phyloP scores from a whole-genome alignment of 2,113 vertebrate genomes.

The Stercorarius parasiticus region DNA sequence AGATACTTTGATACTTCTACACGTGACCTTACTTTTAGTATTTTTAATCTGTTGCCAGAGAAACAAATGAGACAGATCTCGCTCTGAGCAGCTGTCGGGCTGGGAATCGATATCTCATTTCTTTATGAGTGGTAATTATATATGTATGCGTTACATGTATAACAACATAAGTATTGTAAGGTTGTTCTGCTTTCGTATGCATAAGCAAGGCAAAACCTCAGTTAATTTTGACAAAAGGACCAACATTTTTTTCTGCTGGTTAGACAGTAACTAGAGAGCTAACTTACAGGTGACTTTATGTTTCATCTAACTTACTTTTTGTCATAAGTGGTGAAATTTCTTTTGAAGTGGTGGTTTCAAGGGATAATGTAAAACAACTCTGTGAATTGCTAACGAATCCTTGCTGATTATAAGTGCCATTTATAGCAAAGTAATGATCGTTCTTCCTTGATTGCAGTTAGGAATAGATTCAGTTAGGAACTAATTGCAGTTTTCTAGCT shows the following conservation, averaged over 20 bases:
- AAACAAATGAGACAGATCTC: background rate
- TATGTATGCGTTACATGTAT: fast-evolving
- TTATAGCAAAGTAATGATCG: background rate
- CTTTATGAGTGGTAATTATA: background rate
- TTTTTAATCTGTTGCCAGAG: background rate
- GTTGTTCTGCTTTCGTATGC: background rate
- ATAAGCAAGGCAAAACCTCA: background rate
- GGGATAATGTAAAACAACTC: background rate
- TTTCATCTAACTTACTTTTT: background rate
- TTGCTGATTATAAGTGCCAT: background rate
- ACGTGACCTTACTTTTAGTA: background rate
- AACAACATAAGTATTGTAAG: background rate
- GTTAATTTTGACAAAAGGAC: background rate
- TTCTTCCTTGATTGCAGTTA: background rate
- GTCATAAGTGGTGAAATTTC: background rate
- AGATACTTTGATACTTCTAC: background rate
- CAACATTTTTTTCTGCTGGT: background rate
- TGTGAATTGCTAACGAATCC: background rate
- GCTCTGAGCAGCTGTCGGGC: fast-evolving
- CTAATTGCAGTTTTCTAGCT: background rate
- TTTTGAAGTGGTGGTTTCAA: background rate
- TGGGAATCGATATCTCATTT: background rate
- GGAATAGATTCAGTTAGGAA: background rate
- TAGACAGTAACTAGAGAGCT: background rate
- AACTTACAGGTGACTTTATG: background rate